Conservation (phyloP, 1,140 invertebrate species). For the Bilobella aurantiaca region DNA sequence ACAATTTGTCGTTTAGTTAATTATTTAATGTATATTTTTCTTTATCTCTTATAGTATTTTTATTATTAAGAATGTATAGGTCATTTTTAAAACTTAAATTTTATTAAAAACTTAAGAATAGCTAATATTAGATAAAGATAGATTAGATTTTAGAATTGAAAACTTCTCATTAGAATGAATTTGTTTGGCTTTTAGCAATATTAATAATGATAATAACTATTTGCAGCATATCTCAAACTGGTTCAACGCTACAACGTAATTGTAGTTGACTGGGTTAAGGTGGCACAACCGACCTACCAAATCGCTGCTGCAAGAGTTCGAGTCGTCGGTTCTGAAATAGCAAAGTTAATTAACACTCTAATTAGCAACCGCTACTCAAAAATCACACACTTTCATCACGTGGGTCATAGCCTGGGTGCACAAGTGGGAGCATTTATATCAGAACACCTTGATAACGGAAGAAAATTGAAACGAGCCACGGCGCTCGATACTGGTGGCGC, state of each 20-base stretch:
- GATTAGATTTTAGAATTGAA: no score
- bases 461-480: slow-evolving; percentile 29
- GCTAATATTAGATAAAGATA: no score
- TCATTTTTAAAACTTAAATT: no score
- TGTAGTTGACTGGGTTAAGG: slow-evolving; percentile 2
- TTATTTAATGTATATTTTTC: no score
- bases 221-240: slow-evolving; percentile 45
- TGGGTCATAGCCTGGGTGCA: slow-evolving; percentile 22
- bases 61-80: no score
- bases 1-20: no score
- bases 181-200: not conserved
- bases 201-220: slow-evolving; percentile 11
- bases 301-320: not conserved
- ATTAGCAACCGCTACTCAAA: not conserved
- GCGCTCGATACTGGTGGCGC: slow-evolving; percentile 66
- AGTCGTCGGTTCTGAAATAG: not conserved
- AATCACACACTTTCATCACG: slow-evolving; percentile 1
- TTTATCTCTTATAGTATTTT: no score
- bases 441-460: not conserved
- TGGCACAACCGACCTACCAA: not conserved
- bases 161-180: no score
- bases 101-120: no score
- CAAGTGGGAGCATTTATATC: slow-evolving; percentile 22
- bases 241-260: slow-evolving; percentile 41
- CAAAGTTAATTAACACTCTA: not conserved